Percentiles rank a stretch among this genome's conserved stretches.
Conservation (phyloP, 2,888 invertebrate genomes). For the Chymomyza fuscimana region DNA sequence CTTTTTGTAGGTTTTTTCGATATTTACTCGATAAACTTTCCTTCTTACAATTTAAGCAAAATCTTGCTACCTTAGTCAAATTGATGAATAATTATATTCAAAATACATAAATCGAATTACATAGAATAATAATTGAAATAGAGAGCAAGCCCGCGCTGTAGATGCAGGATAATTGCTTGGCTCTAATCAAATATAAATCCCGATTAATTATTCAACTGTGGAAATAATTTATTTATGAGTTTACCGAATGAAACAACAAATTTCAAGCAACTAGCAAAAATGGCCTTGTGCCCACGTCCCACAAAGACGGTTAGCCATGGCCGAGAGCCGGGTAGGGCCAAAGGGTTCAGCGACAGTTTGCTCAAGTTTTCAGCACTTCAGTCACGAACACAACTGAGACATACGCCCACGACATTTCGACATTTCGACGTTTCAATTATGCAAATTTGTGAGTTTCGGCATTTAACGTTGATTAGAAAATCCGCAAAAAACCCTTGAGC, state of each 20-base stretch:
- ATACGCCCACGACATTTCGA: constrained; percentile 16
- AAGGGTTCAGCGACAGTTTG: constrained; percentile 8
- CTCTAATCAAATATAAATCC: constrained; percentile 66
- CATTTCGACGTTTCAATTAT: constrained; percentile 65
- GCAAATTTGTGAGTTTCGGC: constrained; percentile 58
- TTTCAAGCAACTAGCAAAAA: constrained; percentile 38
- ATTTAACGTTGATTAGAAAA: constrained; percentile 65
- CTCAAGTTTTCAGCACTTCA: constrained; percentile 42
- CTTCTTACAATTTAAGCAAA: no score
- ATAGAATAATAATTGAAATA: background rate
- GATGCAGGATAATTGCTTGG: constrained; percentile 57
- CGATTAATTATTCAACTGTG: constrained; percentile 56
- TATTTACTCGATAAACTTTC: no score
- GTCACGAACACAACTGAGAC: constrained; percentile 38
- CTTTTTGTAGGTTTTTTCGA: no score
- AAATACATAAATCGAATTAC: background rate
- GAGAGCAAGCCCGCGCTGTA: background rate
- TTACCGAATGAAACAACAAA: constrained; percentile 71
- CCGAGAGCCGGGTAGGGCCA: background rate
- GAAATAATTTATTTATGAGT: constrained; percentile 67
- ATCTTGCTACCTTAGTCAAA: no score
- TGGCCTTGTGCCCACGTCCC: background rate
- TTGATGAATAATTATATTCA: background rate
- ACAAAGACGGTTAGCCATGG: background rate
- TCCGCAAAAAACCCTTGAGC: constrained; percentile 57